These are phyloP conservation scores for Oostethus manadensis DNA, from an alignment of 2,113 vertebrate species.

Conservation along the genomic window DNA sequence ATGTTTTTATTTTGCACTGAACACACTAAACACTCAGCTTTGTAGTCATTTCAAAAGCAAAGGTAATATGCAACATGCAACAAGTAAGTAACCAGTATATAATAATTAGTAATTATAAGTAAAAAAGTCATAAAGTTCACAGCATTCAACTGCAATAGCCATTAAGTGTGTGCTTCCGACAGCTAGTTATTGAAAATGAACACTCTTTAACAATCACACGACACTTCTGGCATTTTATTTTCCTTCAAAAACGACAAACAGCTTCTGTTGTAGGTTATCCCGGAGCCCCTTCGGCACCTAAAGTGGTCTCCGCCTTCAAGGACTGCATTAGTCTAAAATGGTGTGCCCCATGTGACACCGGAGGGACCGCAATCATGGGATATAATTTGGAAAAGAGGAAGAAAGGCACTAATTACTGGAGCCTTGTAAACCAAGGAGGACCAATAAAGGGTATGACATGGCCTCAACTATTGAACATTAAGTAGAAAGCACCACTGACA, in stretches of 20 bases:
- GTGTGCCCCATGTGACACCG: constrained; percentile 71
- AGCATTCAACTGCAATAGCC: too few species aligned
- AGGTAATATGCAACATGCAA: too few species aligned
- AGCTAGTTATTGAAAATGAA: too few species aligned
- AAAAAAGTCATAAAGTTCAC: too few species aligned
- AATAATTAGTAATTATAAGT: too few species aligned
- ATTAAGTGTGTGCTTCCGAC: too few species aligned
- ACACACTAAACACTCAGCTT: too few species aligned
- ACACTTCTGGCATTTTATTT: too few species aligned
- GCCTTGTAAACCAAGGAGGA: constrained; percentile 67
- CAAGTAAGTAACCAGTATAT: too few species aligned
- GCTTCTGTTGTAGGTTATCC: constrained; percentile 69
- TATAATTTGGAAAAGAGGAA: constrained; percentile 85
- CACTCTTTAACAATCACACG: too few species aligned
- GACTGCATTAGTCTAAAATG: constrained; percentile 76
- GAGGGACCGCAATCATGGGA: constrained; percentile 75
- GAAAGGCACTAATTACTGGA: constrained; percentile 81
- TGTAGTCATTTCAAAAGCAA: too few species aligned
- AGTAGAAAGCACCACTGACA: neutral
- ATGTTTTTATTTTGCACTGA: constrained; percentile 39
- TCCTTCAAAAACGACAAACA: neutral
- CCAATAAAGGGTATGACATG: constrained; percentile 70
- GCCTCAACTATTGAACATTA: neutral
- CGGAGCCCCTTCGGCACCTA: constrained; percentile 72
- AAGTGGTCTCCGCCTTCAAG: constrained; percentile 74